These are phyloP conservation scores for Philereme vetulata DNA, from an alignment of 2,888 invertebrate genomes.

Conservation along the genomic window DNA sequence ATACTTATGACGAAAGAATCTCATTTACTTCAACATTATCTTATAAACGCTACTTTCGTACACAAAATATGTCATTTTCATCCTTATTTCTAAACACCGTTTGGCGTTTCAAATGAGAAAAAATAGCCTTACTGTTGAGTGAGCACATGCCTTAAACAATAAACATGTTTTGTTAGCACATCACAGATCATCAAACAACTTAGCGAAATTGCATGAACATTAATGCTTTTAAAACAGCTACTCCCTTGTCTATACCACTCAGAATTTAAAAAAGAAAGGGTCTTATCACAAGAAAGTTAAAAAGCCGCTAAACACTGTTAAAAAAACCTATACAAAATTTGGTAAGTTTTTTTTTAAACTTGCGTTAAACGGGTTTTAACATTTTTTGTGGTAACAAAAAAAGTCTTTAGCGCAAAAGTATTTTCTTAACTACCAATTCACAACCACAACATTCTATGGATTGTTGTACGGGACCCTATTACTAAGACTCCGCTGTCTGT, in stretches of 20 bases:
- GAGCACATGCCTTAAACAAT: conserved; percentile 43
- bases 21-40: conserved; percentile 45
- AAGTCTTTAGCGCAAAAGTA: too few relatives aligned
- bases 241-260: not conserved
- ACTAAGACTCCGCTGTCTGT: too few relatives aligned
- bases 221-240: not conserved
- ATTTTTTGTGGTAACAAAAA: too few relatives aligned
- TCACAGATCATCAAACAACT: conserved; percentile 70
- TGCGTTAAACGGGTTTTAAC: too few relatives aligned
- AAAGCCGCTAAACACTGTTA: too few relatives aligned
- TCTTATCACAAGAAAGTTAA: too few relatives aligned
- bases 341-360: too few relatives aligned
- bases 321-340: too few relatives aligned
- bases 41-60: conserved; percentile 58
- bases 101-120: conserved; percentile 36
- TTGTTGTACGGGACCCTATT: too few relatives aligned
- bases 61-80: conserved; percentile 81
- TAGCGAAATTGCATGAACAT: conserved; percentile 61
- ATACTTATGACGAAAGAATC: conserved; percentile 59
- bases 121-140: conserved; percentile 46
- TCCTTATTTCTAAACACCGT: conserved; percentile 47
- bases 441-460: too few relatives aligned
- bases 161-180: conserved; percentile 63
- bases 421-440: too few relatives aligned
- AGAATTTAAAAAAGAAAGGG: too few relatives aligned